Base-by-base conservation (phyloP, 2,797 vertebrate genomes). In the Hydrocynus forskahlii region DNA sequence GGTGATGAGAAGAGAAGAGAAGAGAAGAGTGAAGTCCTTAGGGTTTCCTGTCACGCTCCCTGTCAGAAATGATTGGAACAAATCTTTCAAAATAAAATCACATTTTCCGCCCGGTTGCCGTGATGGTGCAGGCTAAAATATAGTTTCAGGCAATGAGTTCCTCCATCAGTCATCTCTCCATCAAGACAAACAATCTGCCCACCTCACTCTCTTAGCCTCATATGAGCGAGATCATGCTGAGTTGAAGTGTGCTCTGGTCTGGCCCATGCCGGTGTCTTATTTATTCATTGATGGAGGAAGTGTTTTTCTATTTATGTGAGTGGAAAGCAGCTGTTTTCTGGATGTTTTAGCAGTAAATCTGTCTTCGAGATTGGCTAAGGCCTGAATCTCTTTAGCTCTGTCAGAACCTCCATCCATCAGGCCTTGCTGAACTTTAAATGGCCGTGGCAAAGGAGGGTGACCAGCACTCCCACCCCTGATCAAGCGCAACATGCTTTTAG, bases 41-140 rank as follows among this genome's bases (percentile, higher is more conserved):
- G 77, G 21, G 66, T 78, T 83, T 83, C 75, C 64, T 55, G 77
- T 76, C 78, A 85, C 59, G 43, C 70, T 66, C 38, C 69, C 71
- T 76, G 71, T 76, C 66, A 75, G 71, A 75, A 76, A 80, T 70
- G 76, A 81, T 83, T 81, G 71, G 71, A 63, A 64, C 54, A 81
- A 78, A 79, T 81, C 67, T 54, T 66, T 86, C 67, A 75, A 78
- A 79, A 71, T 66, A 79, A 81, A 83, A 83, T 86, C 69, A 63
- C 55, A 81, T 83, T 86, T 85, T 78, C 81, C 81, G 69, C 74
- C 50, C 45, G 48, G 71, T 72, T 81, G 78, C 55, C 16, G 29
- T 62, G 75, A 72, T 23, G 48, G 71, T 76, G 79, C 71, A n/a
- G 54, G 7, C 66, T 79, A 67, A 81, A 72, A 62, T 40, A 29